phyloP scores from a whole-genome alignment of 1,140 invertebrate genomes.

The Rhopalosiphum padi region DNA sequence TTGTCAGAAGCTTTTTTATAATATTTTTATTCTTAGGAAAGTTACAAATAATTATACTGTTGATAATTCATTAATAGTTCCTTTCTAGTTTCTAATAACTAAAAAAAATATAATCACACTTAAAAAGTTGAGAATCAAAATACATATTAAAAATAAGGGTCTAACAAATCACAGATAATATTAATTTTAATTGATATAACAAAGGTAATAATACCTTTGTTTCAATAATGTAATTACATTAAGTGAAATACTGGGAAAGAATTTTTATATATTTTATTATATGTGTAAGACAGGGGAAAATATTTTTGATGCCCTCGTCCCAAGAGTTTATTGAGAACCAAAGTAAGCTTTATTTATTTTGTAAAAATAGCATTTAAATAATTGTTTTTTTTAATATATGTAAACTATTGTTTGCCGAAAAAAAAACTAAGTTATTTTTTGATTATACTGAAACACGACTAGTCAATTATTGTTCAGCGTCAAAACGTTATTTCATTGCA shows the following conservation, averaged over 20 bases:
- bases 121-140: background rate
- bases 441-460: background rate
- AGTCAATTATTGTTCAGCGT: background rate
- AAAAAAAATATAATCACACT: background rate
- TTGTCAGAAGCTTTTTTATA: background rate
- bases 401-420: background rate
- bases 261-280: too few relatives aligned
- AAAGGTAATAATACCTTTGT: background rate
- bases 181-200: background rate
- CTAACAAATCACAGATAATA: background rate
- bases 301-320: background rate
- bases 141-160: background rate
- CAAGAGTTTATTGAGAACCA: background rate
- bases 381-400: background rate
- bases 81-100: background rate
- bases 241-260: too few relatives aligned
- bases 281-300: background rate
- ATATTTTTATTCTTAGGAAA: background rate
- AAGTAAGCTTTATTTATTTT: background rate
- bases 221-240: too few relatives aligned
- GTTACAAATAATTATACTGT: background rate
- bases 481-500: background rate
- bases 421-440: background rate
- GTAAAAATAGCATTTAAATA: background rate
- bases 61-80: too few relatives aligned